Conservation (phyloP, 2,113 vertebrate species). For the Myiopsitta monachus region DNA sequence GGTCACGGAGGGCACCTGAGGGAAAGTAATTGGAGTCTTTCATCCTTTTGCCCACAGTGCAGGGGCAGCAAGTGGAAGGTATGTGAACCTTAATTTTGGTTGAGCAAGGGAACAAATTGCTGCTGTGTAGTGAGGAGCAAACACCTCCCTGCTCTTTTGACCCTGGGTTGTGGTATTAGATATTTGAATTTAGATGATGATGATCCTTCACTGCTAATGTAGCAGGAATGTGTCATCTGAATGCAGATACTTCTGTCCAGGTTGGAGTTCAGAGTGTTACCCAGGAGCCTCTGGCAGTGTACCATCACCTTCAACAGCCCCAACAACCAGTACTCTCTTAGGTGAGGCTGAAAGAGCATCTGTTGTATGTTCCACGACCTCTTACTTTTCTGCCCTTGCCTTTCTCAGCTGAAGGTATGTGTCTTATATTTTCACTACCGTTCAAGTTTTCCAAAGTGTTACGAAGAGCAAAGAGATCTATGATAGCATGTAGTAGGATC, state of each 20-base stretch:
- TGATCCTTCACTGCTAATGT: neutral
- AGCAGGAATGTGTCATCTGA: neutral
- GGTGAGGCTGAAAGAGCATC: neutral
- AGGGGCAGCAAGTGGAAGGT: neutral
- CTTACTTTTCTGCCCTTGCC: neutral
- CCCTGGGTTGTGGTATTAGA: neutral
- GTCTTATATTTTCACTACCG: neutral
- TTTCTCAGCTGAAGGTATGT: neutral
- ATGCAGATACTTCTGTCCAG: fast-evolving
- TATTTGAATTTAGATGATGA: neutral
- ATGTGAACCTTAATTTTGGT: neutral
- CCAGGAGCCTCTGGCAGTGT: neutral
- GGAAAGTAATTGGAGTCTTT: neutral
- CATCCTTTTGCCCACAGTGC: neutral
- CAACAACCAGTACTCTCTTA: neutral
- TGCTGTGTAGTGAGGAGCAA: neutral
- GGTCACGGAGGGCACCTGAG: fast-evolving
- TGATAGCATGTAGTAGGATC: neutral
- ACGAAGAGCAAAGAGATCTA: neutral
- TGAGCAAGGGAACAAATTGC: neutral
- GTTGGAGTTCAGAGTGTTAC: neutral
- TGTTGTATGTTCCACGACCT: neutral
- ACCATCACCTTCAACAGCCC: neutral
- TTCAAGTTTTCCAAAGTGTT: neutral
- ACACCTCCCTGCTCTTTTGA: neutral